Conservation (phyloP, 1,140 invertebrate genomes). For the Drosophila lini region DNA sequence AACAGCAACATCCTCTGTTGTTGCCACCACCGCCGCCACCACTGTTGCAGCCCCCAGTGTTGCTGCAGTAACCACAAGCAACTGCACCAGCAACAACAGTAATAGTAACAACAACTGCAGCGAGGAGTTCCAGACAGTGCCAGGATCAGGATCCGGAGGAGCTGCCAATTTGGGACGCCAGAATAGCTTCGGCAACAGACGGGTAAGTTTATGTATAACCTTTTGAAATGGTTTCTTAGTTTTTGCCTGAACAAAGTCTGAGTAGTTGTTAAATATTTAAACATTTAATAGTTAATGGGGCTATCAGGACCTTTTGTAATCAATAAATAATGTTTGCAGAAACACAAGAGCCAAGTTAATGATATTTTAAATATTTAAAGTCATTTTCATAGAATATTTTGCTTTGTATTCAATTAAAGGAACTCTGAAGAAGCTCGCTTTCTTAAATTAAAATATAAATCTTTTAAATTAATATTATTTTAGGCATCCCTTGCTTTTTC, state of each 20-base stretch:
- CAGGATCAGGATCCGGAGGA: conserved; percentile 29
- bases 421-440: no score
- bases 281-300: not conserved
- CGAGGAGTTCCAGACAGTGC: conserved; percentile 60
- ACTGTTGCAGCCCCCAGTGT: conserved; percentile 18
- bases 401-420: no score
- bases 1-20: conserved; percentile 32
- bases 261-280: not conserved
- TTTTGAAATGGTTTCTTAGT: not conserved
- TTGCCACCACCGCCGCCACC: conserved; percentile 8
- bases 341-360: not conserved
- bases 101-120: conserved; percentile 62
- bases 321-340: not conserved
- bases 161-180: conserved; percentile 72
- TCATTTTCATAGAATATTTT: not conserved
- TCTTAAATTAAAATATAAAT: no score
- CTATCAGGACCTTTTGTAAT: not conserved
- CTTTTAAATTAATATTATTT: no score
- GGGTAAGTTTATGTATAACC: conserved; percentile 64
- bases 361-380: not conserved
- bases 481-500: no score
- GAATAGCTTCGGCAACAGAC: conserved; percentile 82
- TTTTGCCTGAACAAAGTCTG: not conserved
- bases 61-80: conserved; percentile 30
- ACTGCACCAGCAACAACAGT: conserved; percentile 47